phyloP scores from a whole-genome alignment of 2,797 vertebrate species.

The Cossypha niveicapilla region DNA sequence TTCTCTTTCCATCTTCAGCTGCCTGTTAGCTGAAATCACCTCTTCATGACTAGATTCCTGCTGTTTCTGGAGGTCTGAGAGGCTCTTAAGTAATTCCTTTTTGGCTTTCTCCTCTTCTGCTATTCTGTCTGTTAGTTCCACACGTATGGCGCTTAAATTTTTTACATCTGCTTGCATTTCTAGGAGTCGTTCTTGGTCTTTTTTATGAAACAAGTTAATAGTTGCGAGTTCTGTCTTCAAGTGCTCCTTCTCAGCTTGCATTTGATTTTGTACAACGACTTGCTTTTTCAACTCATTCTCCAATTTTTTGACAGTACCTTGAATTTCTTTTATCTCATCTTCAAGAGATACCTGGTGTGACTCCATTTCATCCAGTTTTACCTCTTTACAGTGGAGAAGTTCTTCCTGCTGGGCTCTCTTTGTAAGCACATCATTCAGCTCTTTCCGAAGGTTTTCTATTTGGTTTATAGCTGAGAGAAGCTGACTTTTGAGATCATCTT shows the following conservation, averaged over 20 bases:
- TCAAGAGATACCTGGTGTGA: slow-evolving; percentile 80
- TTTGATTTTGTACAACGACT: slow-evolving; percentile 67
- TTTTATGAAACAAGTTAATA: slow-evolving; percentile 71
- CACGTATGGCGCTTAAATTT: slow-evolving; percentile 78
- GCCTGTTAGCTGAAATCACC: slow-evolving; percentile 71
- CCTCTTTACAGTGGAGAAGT: slow-evolving; percentile 81
- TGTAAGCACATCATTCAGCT: slow-evolving; percentile 83
- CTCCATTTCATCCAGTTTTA: slow-evolving; percentile 80
- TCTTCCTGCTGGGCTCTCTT: slow-evolving; percentile 89
- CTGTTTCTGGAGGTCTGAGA: slow-evolving; percentile 77
- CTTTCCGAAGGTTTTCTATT: slow-evolving; percentile 83
- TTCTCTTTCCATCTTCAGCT: slow-evolving; percentile 88
- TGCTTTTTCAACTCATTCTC: slow-evolving; percentile 80
- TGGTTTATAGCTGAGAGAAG: slow-evolving; percentile 84
- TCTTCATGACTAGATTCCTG: slow-evolving; percentile 78
- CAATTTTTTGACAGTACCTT: slow-evolving; percentile 73
- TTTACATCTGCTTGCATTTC: slow-evolving; percentile 83
- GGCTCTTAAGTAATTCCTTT: slow-evolving; percentile 74
- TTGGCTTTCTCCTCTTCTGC: slow-evolving; percentile 80
- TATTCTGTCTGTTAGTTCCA: slow-evolving; percentile 78
- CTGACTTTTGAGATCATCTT: slow-evolving; percentile 80
- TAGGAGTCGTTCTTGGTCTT: slow-evolving; percentile 76
- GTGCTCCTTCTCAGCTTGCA: slow-evolving; percentile 80
- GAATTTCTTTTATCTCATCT: slow-evolving; percentile 81
- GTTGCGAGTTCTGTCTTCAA: slow-evolving; percentile 75